Conservation (phyloP, 2,888 invertebrate genomes). For the Tenthredo amoena region DNA sequence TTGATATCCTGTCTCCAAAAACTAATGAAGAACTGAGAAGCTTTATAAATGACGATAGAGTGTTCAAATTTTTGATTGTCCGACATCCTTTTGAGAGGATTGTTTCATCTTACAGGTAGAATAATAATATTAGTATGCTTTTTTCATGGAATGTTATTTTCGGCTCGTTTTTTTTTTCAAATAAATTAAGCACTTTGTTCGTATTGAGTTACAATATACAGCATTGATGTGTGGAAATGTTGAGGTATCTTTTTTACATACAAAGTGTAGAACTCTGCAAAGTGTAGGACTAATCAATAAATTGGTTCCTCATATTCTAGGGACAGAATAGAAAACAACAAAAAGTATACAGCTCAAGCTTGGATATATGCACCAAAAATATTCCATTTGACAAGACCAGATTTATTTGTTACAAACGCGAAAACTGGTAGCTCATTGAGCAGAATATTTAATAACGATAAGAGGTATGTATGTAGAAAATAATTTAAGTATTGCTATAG, state of each 20-base stretch:
- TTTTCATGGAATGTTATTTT: not conserved
- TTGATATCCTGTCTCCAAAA: constrained; percentile 67
- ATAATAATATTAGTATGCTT: not conserved
- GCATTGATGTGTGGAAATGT: too few species aligned
- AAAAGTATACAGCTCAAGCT: constrained; percentile 73
- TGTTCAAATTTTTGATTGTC: constrained; percentile 73
- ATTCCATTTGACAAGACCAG: constrained; percentile 72
- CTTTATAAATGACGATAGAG: constrained; percentile 61
- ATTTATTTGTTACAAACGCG: constrained; percentile 68
- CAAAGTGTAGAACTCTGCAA: not conserved
- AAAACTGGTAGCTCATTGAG: constrained; percentile 64
- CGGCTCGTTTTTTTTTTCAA: not conserved
- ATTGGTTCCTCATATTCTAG: constrained; percentile 60
- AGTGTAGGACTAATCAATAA: not conserved
- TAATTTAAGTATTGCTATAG: not conserved
- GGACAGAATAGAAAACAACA: constrained; percentile 74
- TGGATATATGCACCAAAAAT: constrained; percentile 74
- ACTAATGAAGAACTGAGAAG: constrained; percentile 62
- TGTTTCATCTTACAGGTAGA: constrained; percentile 75
- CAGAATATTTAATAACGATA: constrained; percentile 68
- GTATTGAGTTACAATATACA: not conserved
- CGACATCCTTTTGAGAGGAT: constrained; percentile 76
- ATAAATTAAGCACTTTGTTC: not conserved
- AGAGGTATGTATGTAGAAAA: constrained; percentile 63
- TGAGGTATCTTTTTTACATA: not conserved